Evolutionary conservation across 2,888 invertebrate species (phyloP).

Genomic region (Lypha dubia): DNA sequence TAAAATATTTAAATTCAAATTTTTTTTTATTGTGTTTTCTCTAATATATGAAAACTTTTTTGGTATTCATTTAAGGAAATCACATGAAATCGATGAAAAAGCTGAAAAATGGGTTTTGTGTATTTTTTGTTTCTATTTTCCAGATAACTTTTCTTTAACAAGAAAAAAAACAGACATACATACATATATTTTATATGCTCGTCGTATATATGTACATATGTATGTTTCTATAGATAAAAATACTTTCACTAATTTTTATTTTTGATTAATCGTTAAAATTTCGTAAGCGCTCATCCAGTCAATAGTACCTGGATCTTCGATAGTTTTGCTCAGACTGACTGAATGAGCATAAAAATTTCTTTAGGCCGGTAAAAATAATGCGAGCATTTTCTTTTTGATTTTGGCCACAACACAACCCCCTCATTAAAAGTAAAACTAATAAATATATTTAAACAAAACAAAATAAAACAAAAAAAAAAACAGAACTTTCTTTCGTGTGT

Average conservation of each 20-base stretch:
- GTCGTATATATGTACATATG: not conserved
- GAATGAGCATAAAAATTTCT: conserved; percentile 42
- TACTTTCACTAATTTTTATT: conserved; percentile 50
- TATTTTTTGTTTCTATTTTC: conserved; percentile 26
- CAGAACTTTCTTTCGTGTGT: conserved; percentile 50
- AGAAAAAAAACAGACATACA: too few species aligned
- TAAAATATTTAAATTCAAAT: conserved; percentile 25
- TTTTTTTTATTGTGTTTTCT: conserved; percentile 14
- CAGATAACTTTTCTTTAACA: conserved; percentile 28
- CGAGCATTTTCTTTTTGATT: conserved; percentile 55
- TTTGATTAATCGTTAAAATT: conserved; percentile 74
- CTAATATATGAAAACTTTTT: conserved; percentile 7
- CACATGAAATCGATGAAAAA: conserved; percentile 11
- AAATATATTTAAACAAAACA: conserved; percentile 17
- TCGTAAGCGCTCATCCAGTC: conserved; percentile 79
- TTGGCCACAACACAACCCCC: conserved; percentile 37
- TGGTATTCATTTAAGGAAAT: conserved; percentile 20
- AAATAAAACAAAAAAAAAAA: conserved; percentile 32
- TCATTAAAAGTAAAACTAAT: conserved; percentile 14
- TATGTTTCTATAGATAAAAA: conserved; percentile 49
- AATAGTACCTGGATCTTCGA: conserved; percentile 83
- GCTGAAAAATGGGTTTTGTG: not conserved
- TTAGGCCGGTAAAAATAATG: conserved; percentile 58
- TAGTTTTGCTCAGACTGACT: conserved; percentile 82
- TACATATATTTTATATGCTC: not conserved